phyloP scores from a whole-genome alignment of 2,797 vertebrate species.

The Macropus fuliginosus region DNA sequence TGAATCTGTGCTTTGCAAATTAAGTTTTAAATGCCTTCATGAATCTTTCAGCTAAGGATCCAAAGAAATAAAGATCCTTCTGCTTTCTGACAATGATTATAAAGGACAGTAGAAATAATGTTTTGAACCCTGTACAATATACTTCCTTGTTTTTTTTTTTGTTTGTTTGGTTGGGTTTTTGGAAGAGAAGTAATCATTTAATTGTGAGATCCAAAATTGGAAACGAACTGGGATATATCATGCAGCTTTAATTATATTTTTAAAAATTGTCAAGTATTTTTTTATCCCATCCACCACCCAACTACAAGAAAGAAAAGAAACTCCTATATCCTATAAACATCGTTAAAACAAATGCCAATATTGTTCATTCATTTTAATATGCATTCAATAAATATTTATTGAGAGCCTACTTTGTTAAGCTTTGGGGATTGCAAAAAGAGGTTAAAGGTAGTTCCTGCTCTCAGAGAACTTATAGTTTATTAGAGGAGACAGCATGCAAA shows the following conservation, averaged over 20 bases:
- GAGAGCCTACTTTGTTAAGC: background rate
- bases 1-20: background rate
- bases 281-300: background rate
- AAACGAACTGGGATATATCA: background rate
- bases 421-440: background rate
- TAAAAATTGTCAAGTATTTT: background rate
- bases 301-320: background rate
- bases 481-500: background rate
- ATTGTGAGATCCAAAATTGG: background rate
- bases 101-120: background rate
- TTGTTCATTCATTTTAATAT: background rate
- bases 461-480: background rate
- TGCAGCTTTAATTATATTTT: background rate
- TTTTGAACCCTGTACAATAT: background rate
- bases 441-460: background rate
- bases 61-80: background rate
- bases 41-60: background rate
- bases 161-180: no score
- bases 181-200: background rate
- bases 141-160: background rate
- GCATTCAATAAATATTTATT: background rate
- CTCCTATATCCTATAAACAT: background rate
- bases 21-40: background rate
- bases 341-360: background rate
- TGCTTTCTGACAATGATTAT: background rate